A percentile compares a stretch with the other conserved stretches of the same genome.
Conservation (phyloP, 2,797 vertebrate species). For the Anabacerthia variegaticeps region DNA sequence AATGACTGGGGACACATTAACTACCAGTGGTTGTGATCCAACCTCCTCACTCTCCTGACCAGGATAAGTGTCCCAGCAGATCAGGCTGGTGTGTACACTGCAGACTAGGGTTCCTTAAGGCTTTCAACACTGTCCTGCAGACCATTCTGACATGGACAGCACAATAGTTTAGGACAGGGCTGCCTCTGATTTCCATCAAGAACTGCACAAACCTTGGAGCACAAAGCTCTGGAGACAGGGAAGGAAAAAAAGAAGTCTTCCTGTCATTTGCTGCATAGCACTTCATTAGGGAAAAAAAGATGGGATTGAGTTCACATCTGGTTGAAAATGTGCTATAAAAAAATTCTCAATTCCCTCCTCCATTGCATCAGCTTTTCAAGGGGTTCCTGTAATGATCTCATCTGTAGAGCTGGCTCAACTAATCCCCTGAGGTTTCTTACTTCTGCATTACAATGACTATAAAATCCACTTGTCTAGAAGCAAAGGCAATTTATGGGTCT, state of each 20-base stretch:
- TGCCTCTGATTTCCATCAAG: not conserved
- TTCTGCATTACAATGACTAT: not conserved
- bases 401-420: not conserved
- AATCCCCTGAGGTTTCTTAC: not conserved
- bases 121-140: not conserved
- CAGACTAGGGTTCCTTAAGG: not conserved
- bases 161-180: not conserved
- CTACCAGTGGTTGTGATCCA: not conserved
- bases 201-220: not conserved
- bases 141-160: not conserved
- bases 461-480: constrained; percentile 15
- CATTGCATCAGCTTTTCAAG: not conserved
- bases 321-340: not conserved
- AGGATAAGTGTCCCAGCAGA: fast-evolving
- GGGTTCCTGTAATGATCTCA: constrained; percentile 8
- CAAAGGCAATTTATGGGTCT: not conserved
- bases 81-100: not conserved
- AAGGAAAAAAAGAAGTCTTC: not conserved
- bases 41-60: not conserved
- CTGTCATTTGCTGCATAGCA: not conserved
- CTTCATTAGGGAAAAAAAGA: not conserved
- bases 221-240: not conserved
- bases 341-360: not conserved
- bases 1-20: not conserved
- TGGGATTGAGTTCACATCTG: not conserved